Base-by-base conservation (phyloP, 1,140 invertebrate genomes). In the Homarus americanus region DNA sequence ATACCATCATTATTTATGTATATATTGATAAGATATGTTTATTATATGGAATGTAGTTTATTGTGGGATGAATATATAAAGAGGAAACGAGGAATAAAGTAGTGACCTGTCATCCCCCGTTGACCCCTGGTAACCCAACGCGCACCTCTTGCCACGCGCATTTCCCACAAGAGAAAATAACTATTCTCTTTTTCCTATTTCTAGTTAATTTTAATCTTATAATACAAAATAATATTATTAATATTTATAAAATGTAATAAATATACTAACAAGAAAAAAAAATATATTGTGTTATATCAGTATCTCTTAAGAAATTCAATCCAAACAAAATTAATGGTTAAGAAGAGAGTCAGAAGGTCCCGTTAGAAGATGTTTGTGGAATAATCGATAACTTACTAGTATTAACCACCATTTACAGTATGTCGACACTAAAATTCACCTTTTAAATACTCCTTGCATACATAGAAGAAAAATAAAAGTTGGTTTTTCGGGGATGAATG, bases 241-340 rank as follows among this genome's bases (percentile, higher is more conserved):
- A 49, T 40, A 88, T 49, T 36, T 10, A 40, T 44, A 88, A 32
- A 66, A 69, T 41, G 15, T n/a, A 32, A 2, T 4, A 28, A 34
- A n/a, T 28, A 0, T 2, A n/a, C 20, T 2, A 41, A 34, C 20
- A 10, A n/a, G 0, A 20, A 69, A 63, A 28, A 34, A 41, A 0
- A 41, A 44, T 49, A 66, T 44, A 12, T 76, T 58, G 36, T 40
- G 36, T 1, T 44, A 12, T 40, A 32, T 3, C 20, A 84, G 63
- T 44, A 2, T 88, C 49, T 34, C 20, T 32, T 20, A 20, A 82
- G 88, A 90, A 90, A 90, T 90, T 53, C 88, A 84, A 63, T 83
- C 87, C 79, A 89, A 89, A 89, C 87, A 89, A 82, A 75, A 89
- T 82, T 89, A 73, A 89, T 89, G 87, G 78, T 76, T 41, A 88